Conservation (phyloP, 92 coral and sea anemone species). For the Anthopleura xanthogrammica region DNA sequence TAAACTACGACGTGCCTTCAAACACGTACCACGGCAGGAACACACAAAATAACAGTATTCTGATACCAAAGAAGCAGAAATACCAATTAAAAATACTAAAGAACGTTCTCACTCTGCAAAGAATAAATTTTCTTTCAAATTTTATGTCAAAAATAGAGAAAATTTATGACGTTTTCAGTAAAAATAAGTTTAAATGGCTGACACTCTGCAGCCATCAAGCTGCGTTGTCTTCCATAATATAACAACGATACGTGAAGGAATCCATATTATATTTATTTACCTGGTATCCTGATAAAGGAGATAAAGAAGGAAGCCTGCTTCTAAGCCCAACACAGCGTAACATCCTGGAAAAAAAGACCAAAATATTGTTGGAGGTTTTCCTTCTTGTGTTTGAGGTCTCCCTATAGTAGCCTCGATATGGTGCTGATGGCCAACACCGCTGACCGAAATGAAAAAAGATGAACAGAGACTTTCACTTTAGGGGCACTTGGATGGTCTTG, state of each 20-base stretch:
- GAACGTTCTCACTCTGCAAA: too few species aligned
- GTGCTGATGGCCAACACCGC: slow-evolving; percentile 8
- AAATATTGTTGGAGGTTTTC: background rate
- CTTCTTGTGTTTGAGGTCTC: background rate
- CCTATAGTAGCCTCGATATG: slow-evolving; percentile 10
- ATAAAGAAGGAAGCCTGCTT: slow-evolving; percentile 26
- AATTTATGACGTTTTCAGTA: too few species aligned
- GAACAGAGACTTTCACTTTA: too few species aligned
- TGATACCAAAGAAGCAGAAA: too few species aligned
- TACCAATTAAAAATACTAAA: too few species aligned
- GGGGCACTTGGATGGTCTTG: too few species aligned
- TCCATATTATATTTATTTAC: slow-evolving; percentile 14
- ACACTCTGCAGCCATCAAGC: background rate
- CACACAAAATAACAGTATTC: background rate
- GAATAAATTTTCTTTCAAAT: too few species aligned
- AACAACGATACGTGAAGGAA: background rate
- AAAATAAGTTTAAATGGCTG: background rate
- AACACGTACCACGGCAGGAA: too few species aligned
- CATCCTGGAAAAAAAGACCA: slow-evolving; percentile 35
- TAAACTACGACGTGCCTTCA: too few species aligned
- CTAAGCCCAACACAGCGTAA: slow-evolving; percentile 46
- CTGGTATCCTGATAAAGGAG: slow-evolving; percentile 50
- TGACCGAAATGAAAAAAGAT: background rate
- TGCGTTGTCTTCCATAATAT: background rate
- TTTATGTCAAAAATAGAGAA: too few species aligned